These are phyloP conservation scores for Scrobipalpa costella DNA, from an alignment of 2,888 invertebrate genomes.

Conservation along the genomic window DNA sequence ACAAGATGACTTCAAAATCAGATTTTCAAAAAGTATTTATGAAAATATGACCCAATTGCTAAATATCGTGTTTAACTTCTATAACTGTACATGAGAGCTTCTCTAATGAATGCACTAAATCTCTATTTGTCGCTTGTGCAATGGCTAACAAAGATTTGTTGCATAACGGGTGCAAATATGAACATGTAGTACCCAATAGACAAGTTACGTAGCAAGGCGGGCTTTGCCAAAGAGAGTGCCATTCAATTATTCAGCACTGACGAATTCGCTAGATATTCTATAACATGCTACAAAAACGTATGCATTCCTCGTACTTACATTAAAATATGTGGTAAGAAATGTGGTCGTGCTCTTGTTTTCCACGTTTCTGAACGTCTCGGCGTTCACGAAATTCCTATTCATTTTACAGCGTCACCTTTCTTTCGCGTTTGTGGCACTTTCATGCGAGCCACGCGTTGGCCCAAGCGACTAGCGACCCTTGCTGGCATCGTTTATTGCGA, in stretches of 20 bases:
- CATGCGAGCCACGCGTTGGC: slow-evolving; percentile 45
- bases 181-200: slow-evolving; percentile 20
- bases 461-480: slow-evolving; percentile 22
- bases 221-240: background rate
- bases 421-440: slow-evolving; percentile 43
- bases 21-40: background rate
- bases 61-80: background rate
- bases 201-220: background rate
- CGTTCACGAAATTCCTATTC: slow-evolving; percentile 41
- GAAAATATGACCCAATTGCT: background rate
- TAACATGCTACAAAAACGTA: background rate
- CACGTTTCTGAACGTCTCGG: slow-evolving; percentile 22
- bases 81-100: background rate
- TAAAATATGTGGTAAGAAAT: background rate
- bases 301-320: background rate
- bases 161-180: slow-evolving; percentile 24
- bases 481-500: slow-evolving; percentile 44
- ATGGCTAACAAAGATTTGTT: slow-evolving; percentile 23
- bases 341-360: slow-evolving; percentile 2
- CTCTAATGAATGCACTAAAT: slow-evolving; percentile 13
- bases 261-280: background rate
- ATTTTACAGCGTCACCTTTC: slow-evolving; percentile 48
- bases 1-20: background rate
- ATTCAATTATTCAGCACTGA: background rate
- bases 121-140: slow-evolving; percentile 12